A percentile compares a stretch with the other conserved stretches of the same genome.
These are phyloP conservation scores for Drosophila neonasuta DNA, from an alignment of 2,888 invertebrate species.

Conservation along the genomic window DNA sequence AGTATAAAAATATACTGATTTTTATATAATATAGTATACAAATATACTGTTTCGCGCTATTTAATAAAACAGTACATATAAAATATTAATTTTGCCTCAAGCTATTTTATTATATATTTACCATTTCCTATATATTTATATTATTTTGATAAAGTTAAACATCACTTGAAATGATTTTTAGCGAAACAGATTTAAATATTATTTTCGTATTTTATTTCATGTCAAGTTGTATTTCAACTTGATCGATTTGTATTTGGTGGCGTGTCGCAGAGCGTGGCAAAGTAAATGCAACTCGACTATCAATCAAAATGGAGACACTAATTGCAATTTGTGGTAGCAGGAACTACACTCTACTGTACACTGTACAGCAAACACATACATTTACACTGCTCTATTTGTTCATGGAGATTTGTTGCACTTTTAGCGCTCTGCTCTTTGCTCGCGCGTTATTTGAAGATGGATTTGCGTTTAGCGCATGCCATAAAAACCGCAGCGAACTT, in stretches of 20 bases:
- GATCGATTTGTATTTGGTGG: background rate
- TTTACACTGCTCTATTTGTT: slow-evolving; percentile 7
- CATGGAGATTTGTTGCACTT: slow-evolving; percentile 10
- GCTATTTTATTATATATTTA: too few species aligned
- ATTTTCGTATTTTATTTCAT: background rate
- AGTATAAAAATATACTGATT: too few species aligned
- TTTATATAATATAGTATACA: too few species aligned
- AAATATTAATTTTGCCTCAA: too few species aligned
- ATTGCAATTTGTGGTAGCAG: slow-evolving; percentile 52
- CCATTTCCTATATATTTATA: too few species aligned
- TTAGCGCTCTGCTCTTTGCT: slow-evolving; percentile 2
- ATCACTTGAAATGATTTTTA: too few species aligned
- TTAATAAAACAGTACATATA: too few species aligned
- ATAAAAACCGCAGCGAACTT: slow-evolving; percentile 33
- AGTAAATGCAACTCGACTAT: slow-evolving; percentile 21
- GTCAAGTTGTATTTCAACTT: background rate
- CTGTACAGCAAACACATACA: background rate
- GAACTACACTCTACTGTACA: slow-evolving; percentile 22
- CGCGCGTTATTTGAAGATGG: slow-evolving; percentile 7
- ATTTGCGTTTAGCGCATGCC: slow-evolving; percentile 10
- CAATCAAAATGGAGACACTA: slow-evolving; percentile 57
- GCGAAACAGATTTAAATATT: background rate
- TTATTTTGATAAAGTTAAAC: too few species aligned
- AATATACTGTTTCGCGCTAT: too few species aligned
- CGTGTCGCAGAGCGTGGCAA: background rate